Evolutionary conservation across 1,140 invertebrate genomes (phyloP).

Genomic region (Bacillus rossius): DNA sequence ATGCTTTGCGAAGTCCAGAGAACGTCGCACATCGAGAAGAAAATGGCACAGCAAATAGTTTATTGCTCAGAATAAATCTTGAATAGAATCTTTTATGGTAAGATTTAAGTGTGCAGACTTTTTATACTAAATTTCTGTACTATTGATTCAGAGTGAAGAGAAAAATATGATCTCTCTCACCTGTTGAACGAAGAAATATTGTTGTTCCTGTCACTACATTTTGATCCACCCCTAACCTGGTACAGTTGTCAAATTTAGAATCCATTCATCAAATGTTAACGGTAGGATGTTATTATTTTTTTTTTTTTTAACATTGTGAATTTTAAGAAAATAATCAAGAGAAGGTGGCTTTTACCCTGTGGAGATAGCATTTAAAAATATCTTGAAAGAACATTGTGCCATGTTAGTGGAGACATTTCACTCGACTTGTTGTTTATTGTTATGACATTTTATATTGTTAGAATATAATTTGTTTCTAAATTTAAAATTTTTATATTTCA

Average conservation of each 20-base stretch:
- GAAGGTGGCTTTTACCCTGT: slow-evolving; percentile 1
- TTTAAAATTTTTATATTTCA: slow-evolving; percentile 1
- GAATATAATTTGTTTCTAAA: background rate
- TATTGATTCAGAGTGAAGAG: background rate
- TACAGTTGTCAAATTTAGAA: background rate
- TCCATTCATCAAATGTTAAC: background rate
- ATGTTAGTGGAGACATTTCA: slow-evolving; percentile 16
- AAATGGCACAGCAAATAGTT: background rate
- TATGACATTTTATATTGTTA: background rate
- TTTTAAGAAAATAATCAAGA: background rate
- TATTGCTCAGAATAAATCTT: slow-evolving; percentile 2
- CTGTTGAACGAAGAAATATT: background rate
- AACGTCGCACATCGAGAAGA: background rate
- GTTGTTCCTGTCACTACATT: slow-evolving; percentile 1
- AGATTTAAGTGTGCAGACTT: slow-evolving; percentile 1
- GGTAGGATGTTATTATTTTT: background rate
- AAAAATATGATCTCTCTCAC: background rate
- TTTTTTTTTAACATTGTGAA: background rate
- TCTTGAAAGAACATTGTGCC: slow-evolving; percentile 14
- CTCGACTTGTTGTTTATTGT: slow-evolving; percentile 7
- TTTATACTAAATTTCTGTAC: slow-evolving; percentile 8
- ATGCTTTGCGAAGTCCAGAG: background rate
- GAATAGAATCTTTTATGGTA: background rate
- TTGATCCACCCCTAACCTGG: background rate
- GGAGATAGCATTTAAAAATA: slow-evolving; percentile 3